These are phyloP conservation scores for Eurytoma californica DNA, from an alignment of 2,888 invertebrate species.

Conservation along the genomic window DNA sequence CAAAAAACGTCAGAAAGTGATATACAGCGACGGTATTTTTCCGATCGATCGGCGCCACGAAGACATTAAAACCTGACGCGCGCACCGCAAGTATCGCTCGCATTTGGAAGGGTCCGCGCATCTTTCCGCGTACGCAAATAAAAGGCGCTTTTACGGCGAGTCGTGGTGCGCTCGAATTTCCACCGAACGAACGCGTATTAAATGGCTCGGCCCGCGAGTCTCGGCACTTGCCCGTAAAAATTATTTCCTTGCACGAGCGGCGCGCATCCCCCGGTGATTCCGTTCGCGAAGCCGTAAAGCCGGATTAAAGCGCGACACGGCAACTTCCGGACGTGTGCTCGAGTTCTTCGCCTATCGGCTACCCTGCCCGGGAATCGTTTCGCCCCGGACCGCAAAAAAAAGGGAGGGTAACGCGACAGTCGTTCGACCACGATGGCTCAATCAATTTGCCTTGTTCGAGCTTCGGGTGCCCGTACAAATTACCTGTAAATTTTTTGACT, in stretches of 20 bases:
- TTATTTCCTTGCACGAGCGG: slow-evolving; percentile 34
- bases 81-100: too few species aligned
- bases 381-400: neutral
- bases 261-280: slow-evolving; percentile 47
- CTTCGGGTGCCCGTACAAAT: neutral
- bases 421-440: slow-evolving; percentile 20
- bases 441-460: slow-evolving; percentile 9
- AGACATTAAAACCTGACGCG: neutral
- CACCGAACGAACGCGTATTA: neutral
- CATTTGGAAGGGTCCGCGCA: neutral
- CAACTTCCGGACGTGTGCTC: slow-evolving; percentile 54
- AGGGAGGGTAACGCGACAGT: neutral
- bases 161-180: neutral
- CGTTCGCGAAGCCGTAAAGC: slow-evolving; percentile 60
- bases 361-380: neutral
- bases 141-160: slow-evolving; percentile 18
- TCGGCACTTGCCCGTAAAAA: slow-evolving; percentile 52
- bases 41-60: too few species aligned
- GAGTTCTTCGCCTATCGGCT: neutral
- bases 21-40: too few species aligned
- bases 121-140: slow-evolving; percentile 33
- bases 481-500: too few species aligned
- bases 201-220: slow-evolving; percentile 17
- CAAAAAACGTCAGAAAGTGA: too few species aligned
- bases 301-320: slow-evolving; percentile 60